Evolutionary conservation across 53 echinoderm and acorn worm species (phyloP).

Genomic region (Actinopyga echinites): DNA sequence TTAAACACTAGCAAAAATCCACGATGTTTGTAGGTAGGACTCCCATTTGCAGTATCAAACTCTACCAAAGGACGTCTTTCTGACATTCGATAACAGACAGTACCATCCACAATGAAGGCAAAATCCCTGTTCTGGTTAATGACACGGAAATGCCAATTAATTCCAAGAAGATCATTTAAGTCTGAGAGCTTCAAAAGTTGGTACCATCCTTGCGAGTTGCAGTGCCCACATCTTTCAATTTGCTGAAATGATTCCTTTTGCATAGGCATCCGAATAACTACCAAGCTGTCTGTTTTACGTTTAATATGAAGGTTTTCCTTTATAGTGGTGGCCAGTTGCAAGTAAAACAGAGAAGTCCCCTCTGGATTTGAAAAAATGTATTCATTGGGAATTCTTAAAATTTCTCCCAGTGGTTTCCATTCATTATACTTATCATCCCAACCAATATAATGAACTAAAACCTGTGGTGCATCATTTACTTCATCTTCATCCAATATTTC

Average conservation of each 20-base stretch:
- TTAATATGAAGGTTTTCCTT: conserved; percentile 48
- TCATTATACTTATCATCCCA: conserved; percentile 11
- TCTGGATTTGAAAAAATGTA: conserved; percentile 5
- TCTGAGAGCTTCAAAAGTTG: neutral
- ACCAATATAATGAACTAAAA: conserved; percentile 9
- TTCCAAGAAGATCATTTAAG: conserved; percentile 10
- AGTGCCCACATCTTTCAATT: neutral
- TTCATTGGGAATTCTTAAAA: conserved; percentile 14
- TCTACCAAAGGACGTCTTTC: conserved; percentile 40
- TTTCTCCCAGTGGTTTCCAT: conserved; percentile 14
- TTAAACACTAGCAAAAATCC: too few species aligned
- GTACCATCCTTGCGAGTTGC: conserved; percentile 5
- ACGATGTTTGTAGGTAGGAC: too few species aligned
- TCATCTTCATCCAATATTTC: neutral
- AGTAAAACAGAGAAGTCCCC: conserved; percentile 9
- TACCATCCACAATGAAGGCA: conserved; percentile 38
- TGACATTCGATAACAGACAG: conserved; percentile 34
- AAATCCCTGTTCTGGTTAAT: conserved; percentile 56
- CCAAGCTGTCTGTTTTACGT: conserved; percentile 37
- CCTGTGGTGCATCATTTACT: neutral
- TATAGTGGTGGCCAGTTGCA: conserved; percentile 27
- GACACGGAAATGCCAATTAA: conserved; percentile 43
- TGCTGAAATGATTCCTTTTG: conserved; percentile 40
- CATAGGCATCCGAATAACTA: conserved; percentile 41
- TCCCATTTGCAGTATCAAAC: too few species aligned